Evolutionary conservation across 92 coral and sea anemone genomes (phyloP), one percentile per base, ranked within the genome.

Genomic region (Palythoa caribaeorum): DNA sequence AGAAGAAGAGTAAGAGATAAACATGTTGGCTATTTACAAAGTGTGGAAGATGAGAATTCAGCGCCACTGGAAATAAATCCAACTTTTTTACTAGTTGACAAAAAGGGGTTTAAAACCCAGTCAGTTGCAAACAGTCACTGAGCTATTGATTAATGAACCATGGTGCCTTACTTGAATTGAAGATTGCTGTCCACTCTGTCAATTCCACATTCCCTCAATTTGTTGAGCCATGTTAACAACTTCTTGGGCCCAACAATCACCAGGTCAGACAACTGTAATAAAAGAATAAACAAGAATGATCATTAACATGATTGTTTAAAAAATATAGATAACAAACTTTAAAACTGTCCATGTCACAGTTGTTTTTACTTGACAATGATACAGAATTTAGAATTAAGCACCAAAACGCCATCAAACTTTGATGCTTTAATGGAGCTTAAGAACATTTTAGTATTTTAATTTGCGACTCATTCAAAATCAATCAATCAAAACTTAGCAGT

Each of bases 201-300:
- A 44, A 80, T 80, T 10, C 74, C 39, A 65, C 85, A 80, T 1
- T 40, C 35, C 44, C 39, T 38, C 54, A 80, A 19, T 63, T 40
- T 39, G 55, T 74, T 80, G 53, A 93, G 76, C 96, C 96, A 93
- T 15, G 60, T 76, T 65, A 78, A 72, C 57, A 93, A 69, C 72
- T 79, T 88, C 80, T 83, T 86, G 11, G 96, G 96, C 16, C 96
- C 96, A 69, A 93, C 83, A 15, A 93, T 48, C 17, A 77, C 63
- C 52, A 93, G 47, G 20, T 80, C 40, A 0, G 85, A 65, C 20
- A 65, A 14, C 85, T 80, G 20, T 10, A 62, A n/a, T 7, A 20
- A 40, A 80, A 65, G 5, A 0, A 12, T 13, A 72, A 9, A 68
- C 28, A 17, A 28, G 28, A 28, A 20, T 9, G 0, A 3, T 17